Percentiles rank a stretch among this genome's conserved stretches.
phyloP scores from a whole-genome alignment of 2,888 invertebrate genomes.

The Coelopa pilipes region DNA sequence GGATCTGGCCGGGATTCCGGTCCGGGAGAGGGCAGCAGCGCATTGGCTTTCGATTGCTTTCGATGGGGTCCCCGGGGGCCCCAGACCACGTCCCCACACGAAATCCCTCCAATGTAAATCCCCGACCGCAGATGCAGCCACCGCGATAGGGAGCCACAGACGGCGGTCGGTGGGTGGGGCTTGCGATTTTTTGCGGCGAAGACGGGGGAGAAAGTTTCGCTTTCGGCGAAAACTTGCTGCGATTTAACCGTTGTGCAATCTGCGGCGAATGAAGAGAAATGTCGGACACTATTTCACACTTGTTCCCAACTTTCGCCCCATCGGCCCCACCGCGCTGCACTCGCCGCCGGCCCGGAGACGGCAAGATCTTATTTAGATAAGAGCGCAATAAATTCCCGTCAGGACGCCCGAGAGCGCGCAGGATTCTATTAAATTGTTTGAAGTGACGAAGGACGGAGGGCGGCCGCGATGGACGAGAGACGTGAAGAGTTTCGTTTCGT shows the following conservation, averaged over 20 bases:
- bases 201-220: slow-evolving; percentile 11
- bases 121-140: slow-evolving; percentile 34
- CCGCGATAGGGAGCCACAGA: neutral
- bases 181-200: neutral
- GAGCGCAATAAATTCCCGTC: slow-evolving; percentile 38
- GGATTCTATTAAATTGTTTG: slow-evolving; percentile 15
- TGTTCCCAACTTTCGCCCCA: slow-evolving; percentile 16
- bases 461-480: too few relatives aligned
- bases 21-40: too few relatives aligned
- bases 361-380: slow-evolving; percentile 42
- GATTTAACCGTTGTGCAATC: slow-evolving; percentile 30
- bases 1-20: too few relatives aligned
- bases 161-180: neutral
- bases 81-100: neutral
- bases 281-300: slow-evolving; percentile 33
- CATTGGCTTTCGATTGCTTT: too few relatives aligned
- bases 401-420: slow-evolving; percentile 18
- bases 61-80: too few relatives aligned
- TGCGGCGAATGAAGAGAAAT: slow-evolving; percentile 30
- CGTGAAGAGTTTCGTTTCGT: too few relatives aligned
- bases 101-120: slow-evolving; percentile 31
- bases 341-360: slow-evolving; percentile 4
- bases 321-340: neutral
- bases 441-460: neutral
- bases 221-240: slow-evolving; percentile 14